Evolutionary conservation across 2,113 vertebrate species (phyloP).

Genomic region (Machaerirhynchus nigripectus): DNA sequence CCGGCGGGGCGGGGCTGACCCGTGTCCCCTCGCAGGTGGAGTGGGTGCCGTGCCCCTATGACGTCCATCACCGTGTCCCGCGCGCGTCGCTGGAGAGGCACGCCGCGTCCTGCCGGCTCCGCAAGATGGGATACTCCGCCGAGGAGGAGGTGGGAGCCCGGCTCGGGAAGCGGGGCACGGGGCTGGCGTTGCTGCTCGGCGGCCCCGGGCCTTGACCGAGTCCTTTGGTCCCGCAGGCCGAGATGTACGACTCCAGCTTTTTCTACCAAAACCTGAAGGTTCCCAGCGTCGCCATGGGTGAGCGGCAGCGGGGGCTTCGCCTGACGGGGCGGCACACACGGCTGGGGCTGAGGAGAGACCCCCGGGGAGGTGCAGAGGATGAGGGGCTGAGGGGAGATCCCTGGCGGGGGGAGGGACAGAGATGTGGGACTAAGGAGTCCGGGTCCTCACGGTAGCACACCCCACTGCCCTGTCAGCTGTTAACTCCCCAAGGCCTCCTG

Average conservation of each 20-base stretch:
- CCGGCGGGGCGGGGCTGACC: rapidly evolving
- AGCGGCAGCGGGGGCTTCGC: slow-evolving; percentile 26
- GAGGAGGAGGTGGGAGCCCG: slow-evolving; percentile 80
- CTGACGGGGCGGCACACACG: neutral
- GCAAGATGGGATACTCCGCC: slow-evolving; percentile 80
- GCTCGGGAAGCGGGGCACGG: neutral
- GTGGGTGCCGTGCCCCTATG: slow-evolving; percentile 80
- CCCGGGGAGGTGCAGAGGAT: neutral
- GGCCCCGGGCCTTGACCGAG: neutral
- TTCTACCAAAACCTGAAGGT: slow-evolving; percentile 82
- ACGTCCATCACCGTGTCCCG: slow-evolving; percentile 82
- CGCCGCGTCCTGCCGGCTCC: slow-evolving; percentile 76
- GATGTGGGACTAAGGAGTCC: neutral
- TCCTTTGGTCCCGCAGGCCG: slow-evolving; percentile 67
- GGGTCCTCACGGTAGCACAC: rapidly evolving
- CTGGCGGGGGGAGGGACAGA: rapidly evolving
- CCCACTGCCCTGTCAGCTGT: rapidly evolving
- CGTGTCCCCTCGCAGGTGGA: slow-evolving; percentile 61
- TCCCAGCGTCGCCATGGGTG: slow-evolving; percentile 80
- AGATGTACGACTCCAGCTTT: slow-evolving; percentile 79
- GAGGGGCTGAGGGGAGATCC: neutral
- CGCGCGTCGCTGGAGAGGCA: slow-evolving; percentile 82
- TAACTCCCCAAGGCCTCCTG: neutral
- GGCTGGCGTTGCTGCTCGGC: neutral
- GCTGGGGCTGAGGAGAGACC: neutral